Conservation (phyloP, 2,113 vertebrate species). For the Callipepla squamata region DNA sequence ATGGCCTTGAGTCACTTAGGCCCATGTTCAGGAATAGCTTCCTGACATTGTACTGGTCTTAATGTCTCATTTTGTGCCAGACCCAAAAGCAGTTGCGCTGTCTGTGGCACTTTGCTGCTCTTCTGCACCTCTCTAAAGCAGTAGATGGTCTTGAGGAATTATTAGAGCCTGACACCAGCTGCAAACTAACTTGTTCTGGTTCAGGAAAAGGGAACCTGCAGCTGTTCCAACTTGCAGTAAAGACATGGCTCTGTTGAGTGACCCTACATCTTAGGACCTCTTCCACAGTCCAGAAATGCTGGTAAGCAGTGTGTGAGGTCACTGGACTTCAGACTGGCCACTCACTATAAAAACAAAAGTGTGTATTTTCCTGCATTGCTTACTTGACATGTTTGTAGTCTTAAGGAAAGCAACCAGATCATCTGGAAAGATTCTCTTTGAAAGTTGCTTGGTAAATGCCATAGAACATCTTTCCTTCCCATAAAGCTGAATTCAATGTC, state of each 20-base stretch:
- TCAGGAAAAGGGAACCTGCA: neutral
- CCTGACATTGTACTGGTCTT: neutral
- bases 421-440: neutral
- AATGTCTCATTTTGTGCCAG: neutral
- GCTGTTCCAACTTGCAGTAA: neutral
- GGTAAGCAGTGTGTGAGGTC: neutral
- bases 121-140: neutral
- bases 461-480: neutral
- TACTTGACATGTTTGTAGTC: neutral
- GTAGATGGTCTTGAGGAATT: neutral
- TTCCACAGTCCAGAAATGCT: neutral
- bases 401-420: neutral
- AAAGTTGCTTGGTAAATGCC: neutral
- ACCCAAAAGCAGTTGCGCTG: neutral
- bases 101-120: neutral
- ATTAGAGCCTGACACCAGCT: neutral
- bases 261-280: neutral
- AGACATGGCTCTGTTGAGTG: neutral
- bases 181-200: neutral
- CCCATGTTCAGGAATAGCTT: neutral
- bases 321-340: neutral
- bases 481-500: neutral
- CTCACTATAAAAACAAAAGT: neutral
- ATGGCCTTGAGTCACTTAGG: neutral
- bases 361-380: neutral